A percentile compares a stretch with the other conserved stretches of the same genome.
These are phyloP conservation scores for Teleiodes luculella DNA, from an alignment of 2,888 invertebrate genomes.

Conservation along the genomic window DNA sequence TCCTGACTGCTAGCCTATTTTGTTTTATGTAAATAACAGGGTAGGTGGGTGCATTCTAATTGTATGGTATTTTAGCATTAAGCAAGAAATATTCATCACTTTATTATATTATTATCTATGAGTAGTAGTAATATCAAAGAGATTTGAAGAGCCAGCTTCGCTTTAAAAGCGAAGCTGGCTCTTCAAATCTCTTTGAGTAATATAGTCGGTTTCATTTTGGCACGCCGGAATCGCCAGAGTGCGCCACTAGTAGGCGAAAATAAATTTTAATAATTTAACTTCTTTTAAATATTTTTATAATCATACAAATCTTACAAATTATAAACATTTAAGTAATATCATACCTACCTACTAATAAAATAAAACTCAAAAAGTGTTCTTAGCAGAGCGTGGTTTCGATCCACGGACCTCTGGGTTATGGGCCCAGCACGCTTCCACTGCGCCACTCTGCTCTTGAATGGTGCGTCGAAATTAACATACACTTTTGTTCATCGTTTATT, in stretches of 20 bases:
- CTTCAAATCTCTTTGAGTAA: too few species aligned
- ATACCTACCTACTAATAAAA: conserved; percentile 19
- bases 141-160: too few species aligned
- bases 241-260: too few species aligned
- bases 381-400: conserved; percentile 92
- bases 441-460: conserved; percentile 81
- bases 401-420: conserved; percentile 94
- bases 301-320: not conserved
- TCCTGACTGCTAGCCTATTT: conserved; percentile 26
- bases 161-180: too few species aligned
- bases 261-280: too few species aligned
- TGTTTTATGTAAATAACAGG: conserved; percentile 9
- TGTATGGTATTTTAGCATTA: not conserved
- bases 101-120: too few species aligned
- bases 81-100: too few species aligned
- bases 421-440: conserved; percentile 89
- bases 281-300: not conserved
- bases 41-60: not conserved
- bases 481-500: not conserved
- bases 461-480: conserved; percentile 29
- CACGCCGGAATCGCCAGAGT: too few species aligned
- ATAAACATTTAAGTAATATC: not conserved
- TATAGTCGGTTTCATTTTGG: too few species aligned
- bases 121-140: too few species aligned
- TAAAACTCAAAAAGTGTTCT: conserved; percentile 36